These are phyloP conservation scores for Lipotes vexillifer DNA, from an alignment of 2,113 vertebrate species.

Conservation along the genomic window DNA sequence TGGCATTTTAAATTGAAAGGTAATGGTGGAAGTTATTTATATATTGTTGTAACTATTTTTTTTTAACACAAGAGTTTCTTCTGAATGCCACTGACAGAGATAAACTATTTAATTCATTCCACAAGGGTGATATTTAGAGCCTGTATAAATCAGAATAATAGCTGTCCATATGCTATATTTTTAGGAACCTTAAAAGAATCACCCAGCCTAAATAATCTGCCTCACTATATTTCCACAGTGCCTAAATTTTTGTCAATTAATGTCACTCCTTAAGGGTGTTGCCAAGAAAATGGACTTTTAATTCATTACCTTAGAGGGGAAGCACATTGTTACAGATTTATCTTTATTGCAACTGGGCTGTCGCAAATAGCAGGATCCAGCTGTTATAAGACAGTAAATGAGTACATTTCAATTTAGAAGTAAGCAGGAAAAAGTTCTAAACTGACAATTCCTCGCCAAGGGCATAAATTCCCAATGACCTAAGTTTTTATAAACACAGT, in stretches of 20 bases:
- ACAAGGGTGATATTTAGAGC: not conserved
- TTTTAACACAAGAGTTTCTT: not conserved
- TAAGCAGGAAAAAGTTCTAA: not conserved
- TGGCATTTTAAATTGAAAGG: not conserved
- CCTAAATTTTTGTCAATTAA: not conserved
- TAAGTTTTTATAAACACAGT: not conserved
- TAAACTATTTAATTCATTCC: not conserved
- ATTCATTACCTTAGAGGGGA: not conserved
- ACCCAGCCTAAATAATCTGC: not conserved
- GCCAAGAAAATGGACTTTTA: not conserved
- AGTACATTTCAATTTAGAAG: not conserved
- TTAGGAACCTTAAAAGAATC: not conserved
- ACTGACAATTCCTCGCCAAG: not conserved
- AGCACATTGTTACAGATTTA: not conserved
- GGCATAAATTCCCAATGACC: not conserved
- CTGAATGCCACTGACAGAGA: not conserved
- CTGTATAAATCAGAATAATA: not conserved
- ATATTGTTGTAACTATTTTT: not conserved
- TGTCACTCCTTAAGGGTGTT: not conserved
- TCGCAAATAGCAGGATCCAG: not conserved
- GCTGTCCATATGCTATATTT: not conserved
- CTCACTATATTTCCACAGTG: not conserved
- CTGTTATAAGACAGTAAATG: not conserved
- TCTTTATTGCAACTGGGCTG: not conserved
- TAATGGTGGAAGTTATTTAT: not conserved